phyloP scores from a whole-genome alignment of 2,888 invertebrate species.

The Drosophila macrospina region DNA sequence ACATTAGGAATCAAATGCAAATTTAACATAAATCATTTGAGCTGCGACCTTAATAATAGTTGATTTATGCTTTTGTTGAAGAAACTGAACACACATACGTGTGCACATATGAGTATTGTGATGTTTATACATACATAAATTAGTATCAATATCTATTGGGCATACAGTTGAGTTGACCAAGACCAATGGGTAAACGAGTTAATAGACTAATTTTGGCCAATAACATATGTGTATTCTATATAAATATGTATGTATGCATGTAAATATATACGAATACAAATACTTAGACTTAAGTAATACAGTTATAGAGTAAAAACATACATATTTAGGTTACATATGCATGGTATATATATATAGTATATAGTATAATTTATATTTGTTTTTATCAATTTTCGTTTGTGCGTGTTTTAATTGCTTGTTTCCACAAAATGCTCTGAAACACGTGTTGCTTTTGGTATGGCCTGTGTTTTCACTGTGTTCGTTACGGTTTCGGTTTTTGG shows the following conservation, averaged over 20 bases:
- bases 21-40: slow-evolving; percentile 55
- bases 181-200: slow-evolving; percentile 47
- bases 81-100: slow-evolving; percentile 10
- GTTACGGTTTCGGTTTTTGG: neutral
- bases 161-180: slow-evolving; percentile 50
- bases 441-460: slow-evolving; percentile 11
- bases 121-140: slow-evolving; percentile 17
- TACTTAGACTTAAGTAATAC: slow-evolving; percentile 45
- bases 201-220: slow-evolving; percentile 63
- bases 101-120: neutral
- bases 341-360: slow-evolving; percentile 22
- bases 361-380: slow-evolving; percentile 29
- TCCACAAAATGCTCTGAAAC: slow-evolving; percentile 13
- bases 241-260: slow-evolving; percentile 32
- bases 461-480: neutral
- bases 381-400: slow-evolving; percentile 39
- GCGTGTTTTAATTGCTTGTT: slow-evolving; percentile 54
- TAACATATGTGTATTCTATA: slow-evolving; percentile 58
- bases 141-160: slow-evolving; percentile 49
- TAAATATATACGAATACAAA: slow-evolving; percentile 46
- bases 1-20: slow-evolving; percentile 70
- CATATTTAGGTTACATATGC: slow-evolving; percentile 33
- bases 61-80: slow-evolving; percentile 18
- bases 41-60: slow-evolving; percentile 33
- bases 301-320: slow-evolving; percentile 67